Percentiles rank a stretch among this genome's conserved stretches.
phyloP scores from a whole-genome alignment of 1,140 invertebrate genomes.

The Caenorhabditis remanei region DNA sequence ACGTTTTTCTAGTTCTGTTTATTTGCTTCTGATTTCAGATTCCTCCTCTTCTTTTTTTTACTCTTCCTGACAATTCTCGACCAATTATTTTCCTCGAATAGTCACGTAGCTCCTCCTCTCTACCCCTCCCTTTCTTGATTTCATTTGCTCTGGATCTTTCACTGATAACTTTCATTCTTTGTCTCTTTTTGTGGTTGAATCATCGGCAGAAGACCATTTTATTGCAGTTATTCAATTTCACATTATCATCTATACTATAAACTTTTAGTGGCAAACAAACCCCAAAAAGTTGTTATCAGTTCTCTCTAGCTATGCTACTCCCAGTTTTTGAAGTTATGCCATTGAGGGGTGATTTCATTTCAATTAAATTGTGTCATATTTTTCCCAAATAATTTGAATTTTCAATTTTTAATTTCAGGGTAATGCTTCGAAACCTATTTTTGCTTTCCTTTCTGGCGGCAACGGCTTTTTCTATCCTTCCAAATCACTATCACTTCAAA shows the following conservation, averaged over 20 bases:
- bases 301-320: no score
- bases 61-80: neutral
- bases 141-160: neutral
- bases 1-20: no score
- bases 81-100: neutral
- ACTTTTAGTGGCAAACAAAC: neutral
- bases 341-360: no score
- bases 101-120: neutral
- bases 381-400: no score
- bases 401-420: neutral
- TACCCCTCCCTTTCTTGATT: neutral
- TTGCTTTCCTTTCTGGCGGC: constrained; percentile 8
- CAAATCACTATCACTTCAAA: constrained; percentile 29
- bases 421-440: constrained; percentile 36
- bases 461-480: neutral
- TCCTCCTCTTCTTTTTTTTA: neutral
- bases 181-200: neutral
- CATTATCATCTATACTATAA: constrained; percentile 21
- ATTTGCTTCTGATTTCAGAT: no score
- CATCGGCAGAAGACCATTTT: neutral
- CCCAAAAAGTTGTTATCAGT: neutral
- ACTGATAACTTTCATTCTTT: neutral
- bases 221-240: neutral
- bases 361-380: no score
- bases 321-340: no score